Evolutionary conservation across 2,797 vertebrate genomes (phyloP).

Genomic region (Sebastes baramenuke): DNA sequence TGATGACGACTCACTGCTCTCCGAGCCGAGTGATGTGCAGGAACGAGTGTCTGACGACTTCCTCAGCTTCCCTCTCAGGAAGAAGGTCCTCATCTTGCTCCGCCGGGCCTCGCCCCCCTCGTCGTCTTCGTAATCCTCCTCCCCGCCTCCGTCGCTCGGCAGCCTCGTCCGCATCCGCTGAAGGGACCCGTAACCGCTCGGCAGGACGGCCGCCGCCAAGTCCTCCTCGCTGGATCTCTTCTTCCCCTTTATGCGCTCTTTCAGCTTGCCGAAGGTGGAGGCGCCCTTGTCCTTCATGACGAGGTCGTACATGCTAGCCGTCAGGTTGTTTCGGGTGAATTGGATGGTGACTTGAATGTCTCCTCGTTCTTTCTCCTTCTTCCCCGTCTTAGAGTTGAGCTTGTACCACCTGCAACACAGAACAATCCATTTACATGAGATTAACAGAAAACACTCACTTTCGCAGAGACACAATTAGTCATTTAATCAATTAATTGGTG

Average conservation of each 20-base stretch:
- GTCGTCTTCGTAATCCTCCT: conserved; percentile 89
- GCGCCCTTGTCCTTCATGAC: conserved; percentile 92
- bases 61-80: conserved; percentile 89
- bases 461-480: neutral
- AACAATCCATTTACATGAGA: neutral
- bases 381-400: conserved; percentile 93
- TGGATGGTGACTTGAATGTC: conserved; percentile 92
- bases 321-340: conserved; percentile 93
- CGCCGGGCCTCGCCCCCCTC: conserved; percentile 84
- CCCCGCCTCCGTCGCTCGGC: conserved; percentile 83
- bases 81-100: conserved; percentile 92
- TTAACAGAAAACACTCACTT: neutral
- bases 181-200: conserved; percentile 82
- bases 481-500: neutral
- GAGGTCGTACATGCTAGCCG: conserved; percentile 98
- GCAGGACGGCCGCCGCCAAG: conserved; percentile 87
- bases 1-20: conserved; percentile 94
- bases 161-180: conserved; percentile 74
- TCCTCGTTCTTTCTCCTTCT: conserved; percentile 96
- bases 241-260: conserved; percentile 93
- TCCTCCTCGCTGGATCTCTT: conserved; percentile 89
- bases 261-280: conserved; percentile 92
- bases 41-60: conserved; percentile 94
- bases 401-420: conserved; percentile 89
- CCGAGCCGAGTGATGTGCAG: conserved; percentile 92